Evolutionary conservation across 2,888 invertebrate species (phyloP).

Genomic region (Dynastes tityus): DNA sequence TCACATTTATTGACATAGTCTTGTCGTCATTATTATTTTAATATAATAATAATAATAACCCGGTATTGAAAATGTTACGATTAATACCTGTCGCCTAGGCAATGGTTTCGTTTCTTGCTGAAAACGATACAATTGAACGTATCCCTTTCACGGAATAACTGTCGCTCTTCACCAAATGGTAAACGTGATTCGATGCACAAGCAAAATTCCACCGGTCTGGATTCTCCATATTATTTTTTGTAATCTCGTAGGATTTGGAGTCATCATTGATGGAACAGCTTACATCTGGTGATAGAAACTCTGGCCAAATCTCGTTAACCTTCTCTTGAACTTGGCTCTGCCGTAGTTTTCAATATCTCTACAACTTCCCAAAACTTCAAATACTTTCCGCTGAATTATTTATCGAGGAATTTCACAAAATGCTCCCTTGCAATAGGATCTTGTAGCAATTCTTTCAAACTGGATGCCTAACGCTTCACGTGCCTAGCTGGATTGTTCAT

Average conservation of each 20-base stretch:
- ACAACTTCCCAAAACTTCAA: constrained; percentile 98
- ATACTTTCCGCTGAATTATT: constrained; percentile 99
- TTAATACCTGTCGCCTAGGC: constrained; percentile 58
- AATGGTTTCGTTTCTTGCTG: constrained; percentile 79
- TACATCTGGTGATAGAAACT: constrained; percentile 94
- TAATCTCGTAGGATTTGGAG: constrained; percentile 89
- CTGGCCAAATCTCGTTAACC: constrained; percentile 92
- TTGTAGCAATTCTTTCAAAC: constrained; percentile 92
- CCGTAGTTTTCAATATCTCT: constrained; percentile 90
- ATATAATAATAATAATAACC: too few species aligned
- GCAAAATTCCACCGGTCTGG: constrained; percentile 97
- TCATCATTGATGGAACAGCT: constrained; percentile 98
- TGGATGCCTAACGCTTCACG: constrained; percentile 98
- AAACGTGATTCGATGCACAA: constrained; percentile 98
- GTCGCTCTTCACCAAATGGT: constrained; percentile 99
- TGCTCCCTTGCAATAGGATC: constrained; percentile 98
- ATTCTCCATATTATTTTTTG: constrained; percentile 84
- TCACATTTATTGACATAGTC: constrained; percentile 35
- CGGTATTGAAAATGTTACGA: too few species aligned
- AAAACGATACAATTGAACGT: constrained; percentile 88
- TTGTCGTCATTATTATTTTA: neutral
- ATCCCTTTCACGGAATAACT: constrained; percentile 96
- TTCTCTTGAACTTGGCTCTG: constrained; percentile 87
- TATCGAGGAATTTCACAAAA: constrained; percentile 95
- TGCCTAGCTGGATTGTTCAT: constrained; percentile 67